Conservation (phyloP, 2,797 vertebrate genomes). For the Chloroceryle amazona region DNA sequence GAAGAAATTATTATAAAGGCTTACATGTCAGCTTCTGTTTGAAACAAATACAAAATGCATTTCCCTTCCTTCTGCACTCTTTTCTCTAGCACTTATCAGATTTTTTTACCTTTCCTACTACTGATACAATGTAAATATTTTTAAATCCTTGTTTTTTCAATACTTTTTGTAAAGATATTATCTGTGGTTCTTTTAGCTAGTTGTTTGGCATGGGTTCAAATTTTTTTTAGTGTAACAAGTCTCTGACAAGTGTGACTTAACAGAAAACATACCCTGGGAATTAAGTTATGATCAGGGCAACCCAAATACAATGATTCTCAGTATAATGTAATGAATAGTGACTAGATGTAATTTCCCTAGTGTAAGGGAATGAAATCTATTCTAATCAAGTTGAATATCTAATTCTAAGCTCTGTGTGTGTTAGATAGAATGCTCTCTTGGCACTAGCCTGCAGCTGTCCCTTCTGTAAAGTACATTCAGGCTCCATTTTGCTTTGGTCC, state of each 20-base stretch:
- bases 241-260: not conserved
- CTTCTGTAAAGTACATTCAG: not conserved
- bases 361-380: not conserved
- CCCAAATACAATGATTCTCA: not conserved
- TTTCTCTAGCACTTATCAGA: not conserved
- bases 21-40: not conserved
- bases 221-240: not conserved
- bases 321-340: not conserved
- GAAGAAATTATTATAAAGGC: not conserved
- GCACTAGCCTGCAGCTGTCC: not conserved
- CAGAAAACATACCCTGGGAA: not conserved
- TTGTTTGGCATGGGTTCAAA: not conserved
- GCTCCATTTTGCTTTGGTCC: not conserved
- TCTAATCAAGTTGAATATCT: not conserved
- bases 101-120: not conserved
- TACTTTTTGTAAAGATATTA: not conserved
- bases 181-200: not conserved
- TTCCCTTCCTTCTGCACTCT: not conserved
- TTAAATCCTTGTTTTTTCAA: not conserved
- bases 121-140: not conserved
- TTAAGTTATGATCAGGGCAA: not conserved
- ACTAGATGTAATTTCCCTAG: not conserved
- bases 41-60: not conserved
- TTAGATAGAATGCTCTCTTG: not conserved
- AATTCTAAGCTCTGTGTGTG: not conserved